Conservation (phyloP, 2,888 invertebrate species). For the Helleia helle region DNA sequence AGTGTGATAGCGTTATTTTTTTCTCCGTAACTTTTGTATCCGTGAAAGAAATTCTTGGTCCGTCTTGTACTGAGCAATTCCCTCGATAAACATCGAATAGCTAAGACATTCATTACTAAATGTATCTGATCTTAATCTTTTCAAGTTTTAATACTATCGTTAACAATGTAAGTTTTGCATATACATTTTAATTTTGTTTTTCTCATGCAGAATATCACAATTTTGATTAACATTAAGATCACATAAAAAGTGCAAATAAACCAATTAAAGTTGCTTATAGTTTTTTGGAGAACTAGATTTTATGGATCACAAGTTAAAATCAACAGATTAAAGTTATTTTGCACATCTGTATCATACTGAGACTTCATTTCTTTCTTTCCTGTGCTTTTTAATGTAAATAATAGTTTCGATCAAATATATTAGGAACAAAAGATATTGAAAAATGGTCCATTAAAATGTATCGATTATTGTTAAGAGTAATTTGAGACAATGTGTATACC, state of each 20-base stretch:
- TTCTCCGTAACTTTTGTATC: conserved; percentile 23
- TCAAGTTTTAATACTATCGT: neutral
- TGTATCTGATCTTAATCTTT: neutral
- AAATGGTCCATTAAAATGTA: conserved; percentile 67
- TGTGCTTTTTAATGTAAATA: conserved; percentile 50
- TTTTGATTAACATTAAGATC: neutral
- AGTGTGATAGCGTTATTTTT: conserved; percentile 29
- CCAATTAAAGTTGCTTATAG: neutral
- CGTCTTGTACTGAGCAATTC: neutral
- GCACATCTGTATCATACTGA: neutral
- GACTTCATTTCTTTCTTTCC: conserved; percentile 22
- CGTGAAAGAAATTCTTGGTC: conserved; percentile 12
- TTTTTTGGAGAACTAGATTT: neutral
- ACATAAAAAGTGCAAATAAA: neutral
- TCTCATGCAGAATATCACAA: neutral
- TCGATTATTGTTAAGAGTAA: conserved; percentile 51
- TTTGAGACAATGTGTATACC: conserved; percentile 44
- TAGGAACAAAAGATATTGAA: conserved; percentile 48
- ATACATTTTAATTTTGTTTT: no score
- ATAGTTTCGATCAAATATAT: conserved; percentile 49
- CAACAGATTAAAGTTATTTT: neutral
- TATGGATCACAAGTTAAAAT: no score
- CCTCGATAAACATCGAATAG: conserved; percentile 10
- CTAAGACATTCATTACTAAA: conserved; percentile 3
- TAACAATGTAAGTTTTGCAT: neutral